Base-by-base conservation (phyloP, 2,888 invertebrate species). In the Acholoe squamosa region DNA sequence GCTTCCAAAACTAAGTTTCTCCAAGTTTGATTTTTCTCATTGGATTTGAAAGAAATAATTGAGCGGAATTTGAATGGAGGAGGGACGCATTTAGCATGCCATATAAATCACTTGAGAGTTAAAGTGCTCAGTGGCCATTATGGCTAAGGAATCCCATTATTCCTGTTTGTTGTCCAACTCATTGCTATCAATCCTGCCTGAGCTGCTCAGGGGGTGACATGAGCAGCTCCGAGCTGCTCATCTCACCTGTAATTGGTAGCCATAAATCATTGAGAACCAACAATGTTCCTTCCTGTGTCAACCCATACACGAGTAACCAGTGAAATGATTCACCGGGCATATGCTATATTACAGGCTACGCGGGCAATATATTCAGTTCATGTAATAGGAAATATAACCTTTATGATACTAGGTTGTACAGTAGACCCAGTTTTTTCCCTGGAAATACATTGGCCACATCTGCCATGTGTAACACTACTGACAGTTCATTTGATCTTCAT, bases 141-240 rank as follows among this genome's bases (percentile, higher is more conserved):
- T 28, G 71, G 25, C 25, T 25, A 25, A 28, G 28, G 25, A 25
- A 71, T 28, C 3, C 31, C 31, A 71, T 71, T 71, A 71, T 28
- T 71, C 28, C 25, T 5, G 25, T 5, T 28, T 0, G 71, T 3
- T n/a, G n/a, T 28, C 14, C 14, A 25, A 14, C 25, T 28, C 31
- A 71, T 28, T 71, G 28, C 71, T 71, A 71, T 71, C 71, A 25
- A 71, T 71, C 71, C 71, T 71, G 71, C 28, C 71, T 22, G 28
- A 28, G 28, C 71, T 71, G 28, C 7, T 71, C 71, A 7, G 19
- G 61, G 19, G 71, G 28, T 71, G 71, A 14, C 61, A n/a, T n/a
- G 25, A n/a, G 31, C 31, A 28, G 71, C 71, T 71, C 67, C n/a
- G n/a, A 67, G 19, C 67, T 19, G 7, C n/a, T 67, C 28, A 12